A percentile compares a stretch with the other conserved stretches of the same genome.
Conservation (phyloP, 2,888 invertebrate genomes). For the Caenorhabditis afra region DNA sequence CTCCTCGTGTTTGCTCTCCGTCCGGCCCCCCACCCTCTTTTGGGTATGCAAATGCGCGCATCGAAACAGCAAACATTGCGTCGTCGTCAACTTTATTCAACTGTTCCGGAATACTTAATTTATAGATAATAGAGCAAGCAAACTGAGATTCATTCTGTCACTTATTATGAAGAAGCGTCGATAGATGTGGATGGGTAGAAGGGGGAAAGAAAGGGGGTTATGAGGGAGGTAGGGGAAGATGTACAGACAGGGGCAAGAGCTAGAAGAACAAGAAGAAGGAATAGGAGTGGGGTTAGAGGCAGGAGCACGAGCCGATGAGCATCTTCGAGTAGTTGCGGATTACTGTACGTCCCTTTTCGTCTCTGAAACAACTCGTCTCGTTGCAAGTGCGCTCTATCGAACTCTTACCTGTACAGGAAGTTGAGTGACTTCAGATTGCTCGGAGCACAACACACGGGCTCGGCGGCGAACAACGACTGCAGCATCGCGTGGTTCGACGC, state of each 20-base stretch:
- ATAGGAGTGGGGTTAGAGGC: conserved; percentile 50
- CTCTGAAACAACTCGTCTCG: conserved; percentile 30
- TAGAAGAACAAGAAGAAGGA: neutral
- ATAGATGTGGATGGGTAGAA: too few species aligned
- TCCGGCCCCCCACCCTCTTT: conserved; percentile 6
- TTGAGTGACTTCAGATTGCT: conserved; percentile 61
- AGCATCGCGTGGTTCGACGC: conserved; percentile 68
- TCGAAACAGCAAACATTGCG: conserved; percentile 7
- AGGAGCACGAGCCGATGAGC: conserved; percentile 66
- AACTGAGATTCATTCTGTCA: conserved; percentile 38
- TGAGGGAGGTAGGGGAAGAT: conserved; percentile 27
- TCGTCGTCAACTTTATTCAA: conserved; percentile 46
- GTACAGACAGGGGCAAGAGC: conserved; percentile 43
- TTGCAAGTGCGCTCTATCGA: neutral
- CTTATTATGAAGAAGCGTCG: conserved; percentile 39
- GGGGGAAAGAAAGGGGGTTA: conserved; percentile 1
- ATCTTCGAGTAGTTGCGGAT: conserved; percentile 67
- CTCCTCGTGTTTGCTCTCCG: conserved; percentile 8
- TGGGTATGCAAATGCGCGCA: conserved; percentile 28
- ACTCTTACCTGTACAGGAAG: conserved; percentile 55
- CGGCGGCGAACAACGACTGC: conserved; percentile 63
- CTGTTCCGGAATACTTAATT: conserved; percentile 36
- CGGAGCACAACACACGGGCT: conserved; percentile 66
- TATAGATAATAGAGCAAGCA: conserved; percentile 3
- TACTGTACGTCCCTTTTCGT: conserved; percentile 60